phyloP scores from a whole-genome alignment of 2,797 vertebrate genomes.

The Typhlichthys eigenmanni region DNA sequence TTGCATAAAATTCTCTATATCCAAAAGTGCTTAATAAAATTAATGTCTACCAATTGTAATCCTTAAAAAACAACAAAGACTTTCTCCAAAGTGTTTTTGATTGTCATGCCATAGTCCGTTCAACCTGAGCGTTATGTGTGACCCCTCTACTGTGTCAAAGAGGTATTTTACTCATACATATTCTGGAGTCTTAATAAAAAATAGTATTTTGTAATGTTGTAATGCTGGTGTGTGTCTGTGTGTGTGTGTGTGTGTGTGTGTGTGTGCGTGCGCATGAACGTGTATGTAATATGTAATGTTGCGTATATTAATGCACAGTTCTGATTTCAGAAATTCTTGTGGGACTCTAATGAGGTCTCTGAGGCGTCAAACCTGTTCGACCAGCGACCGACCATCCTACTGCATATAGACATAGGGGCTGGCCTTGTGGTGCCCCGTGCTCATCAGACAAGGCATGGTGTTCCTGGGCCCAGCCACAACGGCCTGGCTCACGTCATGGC shows the following conservation, averaged over 20 bases:
- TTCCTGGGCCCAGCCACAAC: constrained; percentile 73
- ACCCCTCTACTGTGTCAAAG: constrained; percentile 46
- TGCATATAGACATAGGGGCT: constrained; percentile 79
- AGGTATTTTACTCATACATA: constrained; percentile 34
- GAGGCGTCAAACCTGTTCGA: too few relatives aligned
- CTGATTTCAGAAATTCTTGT: not conserved
- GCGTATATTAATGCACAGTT: not conserved
- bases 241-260: constrained; percentile 7
- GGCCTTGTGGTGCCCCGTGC: constrained; percentile 77
- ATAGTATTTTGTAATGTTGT: constrained; percentile 27
- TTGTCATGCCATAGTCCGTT: constrained; percentile 62
- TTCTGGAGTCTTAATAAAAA: constrained; percentile 41
- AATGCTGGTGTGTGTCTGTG: constrained; percentile 53
- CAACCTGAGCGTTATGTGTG: constrained; percentile 67
- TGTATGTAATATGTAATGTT: too few relatives aligned
- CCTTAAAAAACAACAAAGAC: constrained; percentile 40
- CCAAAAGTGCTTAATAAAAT: constrained; percentile 71
- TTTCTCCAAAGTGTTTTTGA: constrained; percentile 46
- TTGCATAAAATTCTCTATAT: constrained; percentile 61
- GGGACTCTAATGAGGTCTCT: not conserved
- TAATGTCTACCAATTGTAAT: constrained; percentile 54
- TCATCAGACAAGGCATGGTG: constrained; percentile 76
- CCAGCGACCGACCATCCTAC: constrained; percentile 29
- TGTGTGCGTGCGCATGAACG: too few relatives aligned
- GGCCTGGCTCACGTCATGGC: constrained; percentile 70